Evolutionary conservation across 1,140 invertebrate species (phyloP), one percentile per base, ranked within the genome.

Genomic region (Oedothorax gibbosus): DNA sequence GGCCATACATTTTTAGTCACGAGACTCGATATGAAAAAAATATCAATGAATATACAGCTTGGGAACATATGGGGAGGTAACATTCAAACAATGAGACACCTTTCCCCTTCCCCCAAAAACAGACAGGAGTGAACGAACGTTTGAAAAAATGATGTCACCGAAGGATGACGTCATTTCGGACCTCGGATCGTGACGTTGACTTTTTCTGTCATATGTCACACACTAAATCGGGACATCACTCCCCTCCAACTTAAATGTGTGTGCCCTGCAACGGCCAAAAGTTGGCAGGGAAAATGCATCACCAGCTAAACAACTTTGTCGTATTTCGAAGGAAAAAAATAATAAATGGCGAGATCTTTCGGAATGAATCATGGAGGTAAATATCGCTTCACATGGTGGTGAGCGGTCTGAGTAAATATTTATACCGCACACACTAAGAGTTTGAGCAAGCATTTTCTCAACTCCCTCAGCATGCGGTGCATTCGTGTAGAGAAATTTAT

Each of bases 81-180:
- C 3, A 82, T 64, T 72, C 79, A 73, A 82, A 82, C 79, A 82
- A 82, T 72, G 78, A 57, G 20, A 62, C 69, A 15, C 15, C 21
- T 51, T 72, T 73, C 71, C 21, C 12, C 7, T 51, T 21, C 8
- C 14, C n/a, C 65, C 14, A 49, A 68, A 53, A 66, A 64, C 35
- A 35, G 35, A 21, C 35, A 49, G 78, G 56, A 64, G 69, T 82
- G 79, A 82, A 82, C 56, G 68, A 82, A 82, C 68, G 69, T 54
- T 66, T 12, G 66, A 11, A 64, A 73, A 72, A 72, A 66, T 82
- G 79, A 82, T 73, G 69, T 82, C 79, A 82, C 68, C 21, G 51
- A 5, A 3, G 2, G 66, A 66, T 82, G 79, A 82, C 79, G 79
- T 82, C 68, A 82, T 12, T 56, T 35, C 18, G 53, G 21, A 64